Base-by-base conservation (phyloP, 2,797 vertebrate genomes). In the Leucoraja ocellata region DNA sequence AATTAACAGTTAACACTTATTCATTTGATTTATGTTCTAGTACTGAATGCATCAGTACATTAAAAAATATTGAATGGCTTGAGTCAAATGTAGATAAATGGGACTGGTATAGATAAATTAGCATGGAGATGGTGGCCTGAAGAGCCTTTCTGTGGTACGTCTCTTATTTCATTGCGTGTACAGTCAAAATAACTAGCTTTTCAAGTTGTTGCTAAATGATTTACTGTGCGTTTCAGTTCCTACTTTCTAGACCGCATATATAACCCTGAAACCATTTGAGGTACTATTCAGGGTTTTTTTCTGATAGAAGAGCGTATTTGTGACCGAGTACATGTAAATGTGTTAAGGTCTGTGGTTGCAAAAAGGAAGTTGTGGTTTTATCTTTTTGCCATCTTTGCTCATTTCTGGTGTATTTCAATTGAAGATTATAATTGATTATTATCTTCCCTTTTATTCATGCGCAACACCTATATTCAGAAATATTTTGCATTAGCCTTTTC, bases 291-390 rank as follows among this genome's bases (percentile, higher is more conserved):
- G 16, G 54, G 23, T 36, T 73, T 91, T 74, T 68, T 39, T 92
- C 46, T 92, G 28, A 18, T 73, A 74, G 90, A 11, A n/a, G 23
- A 68, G 25, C 28, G n/a, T 54, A 76, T 73, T 92, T 91, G 32
- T 46, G 36, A 25, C 32, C 9, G 6, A 73, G 68, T 36, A 73
- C 68, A 46, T 73, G 25, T 0, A n/a, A 21, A 28, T 7, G 11
- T 92, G 23, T 39, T 74, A 13, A 28, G 76, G 25, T 14, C 13
- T 92, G 90, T 92, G 90, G 90, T 92, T 92, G 28, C 71, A 92
- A 76, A 46, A 91, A 92, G 73, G 71, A 58, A 92, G 73, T 74
- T 92, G 39, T 74, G 13, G 25, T 18, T 92, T 74, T 25, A 76
- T 76, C 71, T 16, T 23, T 54, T 8, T 0, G 25, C 23, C 23